Evolutionary conservation across 2,113 vertebrate genomes (phyloP), one percentile per base, ranked within the genome.

Genomic region (Macquaria ambigua): DNA sequence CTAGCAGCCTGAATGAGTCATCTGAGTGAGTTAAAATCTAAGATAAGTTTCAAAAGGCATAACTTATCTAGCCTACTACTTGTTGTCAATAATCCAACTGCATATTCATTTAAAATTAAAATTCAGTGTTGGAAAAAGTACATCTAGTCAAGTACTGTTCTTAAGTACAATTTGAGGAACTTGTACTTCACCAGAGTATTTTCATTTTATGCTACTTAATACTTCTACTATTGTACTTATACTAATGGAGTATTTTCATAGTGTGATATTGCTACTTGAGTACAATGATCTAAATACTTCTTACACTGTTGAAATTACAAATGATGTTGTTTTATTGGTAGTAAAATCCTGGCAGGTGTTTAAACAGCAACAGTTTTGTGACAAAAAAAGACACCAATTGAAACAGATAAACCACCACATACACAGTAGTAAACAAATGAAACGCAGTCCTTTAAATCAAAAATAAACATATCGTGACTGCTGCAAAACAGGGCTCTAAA

Each of bases 301-400:
- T 9, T 72, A 25, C 8, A 39, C 56, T 46, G 16, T 20, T 79
- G 18, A 76, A 84, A 74, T 82, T 56, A 85, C 25, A 83, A 86
- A 81, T 66, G 0, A 37, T 20, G 14, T 77, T 46, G 0, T 83
- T 91, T 83, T 79, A 82, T 84, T 86, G 50, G 15, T 75, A 61
- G 25, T 78, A 83, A 89, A 84, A 82, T 78, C 34, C 23, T 59
- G 12, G 61, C 7, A 48, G 3, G 12, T 63, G 2, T 82, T 81
- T 67, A 56, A 10, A 79, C 25, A 80, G 18, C 39, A 83, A 53
- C 18, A 20, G 2, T 63, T 48, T 64, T 43, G 46, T 61, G 37
- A 46, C 50, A 87, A 67, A 85, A 34, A 78, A 14, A 37, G 14
- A 59, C 56, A 68, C 31, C 10, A 16, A 5, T 14, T 71, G 5